Conservation (phyloP, 1,140 invertebrate species). For the Zaprionus ornatus region DNA sequence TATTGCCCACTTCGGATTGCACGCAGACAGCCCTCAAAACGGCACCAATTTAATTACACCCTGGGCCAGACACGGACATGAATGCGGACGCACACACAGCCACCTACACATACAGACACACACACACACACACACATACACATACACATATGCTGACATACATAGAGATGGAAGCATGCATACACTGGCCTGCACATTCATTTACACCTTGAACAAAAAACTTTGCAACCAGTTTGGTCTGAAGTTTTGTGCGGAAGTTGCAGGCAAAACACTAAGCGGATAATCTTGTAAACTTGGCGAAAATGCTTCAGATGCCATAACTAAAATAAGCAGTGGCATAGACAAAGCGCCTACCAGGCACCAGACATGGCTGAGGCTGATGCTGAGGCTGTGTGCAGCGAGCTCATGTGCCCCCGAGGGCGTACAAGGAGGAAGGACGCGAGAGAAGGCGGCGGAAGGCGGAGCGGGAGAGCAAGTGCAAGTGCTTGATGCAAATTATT, state of each 20-base stretch:
- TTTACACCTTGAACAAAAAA: slow-evolving; percentile 66
- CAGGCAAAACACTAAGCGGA: slow-evolving; percentile 68
- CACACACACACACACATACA: slow-evolving; percentile 4
- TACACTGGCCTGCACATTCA: slow-evolving; percentile 31
- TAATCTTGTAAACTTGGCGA: slow-evolving; percentile 81
- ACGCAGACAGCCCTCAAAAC: slow-evolving; percentile 36
- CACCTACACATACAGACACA: background rate
- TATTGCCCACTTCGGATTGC: slow-evolving; percentile 22
- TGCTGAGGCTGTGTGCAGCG: background rate
- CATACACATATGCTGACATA: slow-evolving; percentile 4
- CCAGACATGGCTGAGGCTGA: slow-evolving; percentile 1
- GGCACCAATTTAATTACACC: slow-evolving; percentile 70
- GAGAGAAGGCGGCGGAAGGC: background rate
- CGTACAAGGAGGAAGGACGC: slow-evolving; percentile 50
- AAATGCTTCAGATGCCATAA: slow-evolving; percentile 77
- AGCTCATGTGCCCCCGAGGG: slow-evolving; percentile 54
- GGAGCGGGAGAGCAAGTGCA: slow-evolving; percentile 46
- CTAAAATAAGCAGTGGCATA: slow-evolving; percentile 73
- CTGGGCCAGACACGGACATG: slow-evolving; percentile 32
- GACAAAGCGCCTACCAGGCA: slow-evolving; percentile 37
- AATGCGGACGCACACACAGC: background rate
- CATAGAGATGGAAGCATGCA: background rate
- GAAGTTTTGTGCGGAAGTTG: slow-evolving; percentile 55
- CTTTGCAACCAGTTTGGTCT: slow-evolving; percentile 47
- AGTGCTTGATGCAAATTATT: slow-evolving; percentile 81